Conservation (phyloP, 2,113 vertebrate species). For the Lamprologus lemairii region DNA sequence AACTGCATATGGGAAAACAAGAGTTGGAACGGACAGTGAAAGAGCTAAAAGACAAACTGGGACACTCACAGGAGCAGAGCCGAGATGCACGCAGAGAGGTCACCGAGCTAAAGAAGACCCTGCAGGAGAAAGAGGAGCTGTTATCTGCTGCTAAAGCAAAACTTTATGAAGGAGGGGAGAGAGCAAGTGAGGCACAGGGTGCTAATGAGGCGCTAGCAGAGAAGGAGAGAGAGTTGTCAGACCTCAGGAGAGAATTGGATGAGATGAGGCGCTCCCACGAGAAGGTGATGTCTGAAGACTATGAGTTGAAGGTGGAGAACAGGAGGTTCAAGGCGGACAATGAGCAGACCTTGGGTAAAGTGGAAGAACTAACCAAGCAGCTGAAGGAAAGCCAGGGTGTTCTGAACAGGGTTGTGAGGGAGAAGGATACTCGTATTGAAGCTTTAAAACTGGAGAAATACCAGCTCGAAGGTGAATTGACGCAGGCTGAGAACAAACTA, state of each 20-base stretch:
- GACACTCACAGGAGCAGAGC: conserved; percentile 66
- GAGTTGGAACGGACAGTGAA: conserved; percentile 74
- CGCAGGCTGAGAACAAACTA: conserved; percentile 67
- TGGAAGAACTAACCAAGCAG: conserved; percentile 70
- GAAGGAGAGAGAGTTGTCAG: conserved; percentile 71
- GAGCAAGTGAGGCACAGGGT: conserved; percentile 3
- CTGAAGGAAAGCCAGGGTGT: conserved; percentile 68
- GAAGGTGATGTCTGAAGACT: conserved; percentile 71
- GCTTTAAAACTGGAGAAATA: conserved; percentile 82
- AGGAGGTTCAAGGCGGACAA: conserved; percentile 63
- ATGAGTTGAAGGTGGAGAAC: conserved; percentile 80
- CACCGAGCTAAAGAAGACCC: conserved; percentile 63
- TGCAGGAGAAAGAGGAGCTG: conserved; percentile 75
- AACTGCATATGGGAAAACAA: conserved; percentile 79
- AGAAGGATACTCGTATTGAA: conserved; percentile 79
- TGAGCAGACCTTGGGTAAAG: conserved; percentile 2
- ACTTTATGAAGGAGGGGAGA: conserved; percentile 40
- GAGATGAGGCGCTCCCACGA: conserved; percentile 72
- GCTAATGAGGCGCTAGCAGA: conserved; percentile 53
- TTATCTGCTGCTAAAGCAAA: conserved; percentile 56
- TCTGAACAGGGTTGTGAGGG: conserved; percentile 68
- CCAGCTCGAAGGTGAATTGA: conserved; percentile 76
- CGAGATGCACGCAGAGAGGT: conserved; percentile 67
- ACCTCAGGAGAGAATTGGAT: conserved; percentile 70
- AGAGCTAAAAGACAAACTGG: conserved; percentile 76